A percentile compares a stretch with the other conserved stretches of the same genome.
Evolutionary conservation across 2,797 vertebrate genomes (phyloP).

Genomic region (Poeciliopsis presidionis): DNA sequence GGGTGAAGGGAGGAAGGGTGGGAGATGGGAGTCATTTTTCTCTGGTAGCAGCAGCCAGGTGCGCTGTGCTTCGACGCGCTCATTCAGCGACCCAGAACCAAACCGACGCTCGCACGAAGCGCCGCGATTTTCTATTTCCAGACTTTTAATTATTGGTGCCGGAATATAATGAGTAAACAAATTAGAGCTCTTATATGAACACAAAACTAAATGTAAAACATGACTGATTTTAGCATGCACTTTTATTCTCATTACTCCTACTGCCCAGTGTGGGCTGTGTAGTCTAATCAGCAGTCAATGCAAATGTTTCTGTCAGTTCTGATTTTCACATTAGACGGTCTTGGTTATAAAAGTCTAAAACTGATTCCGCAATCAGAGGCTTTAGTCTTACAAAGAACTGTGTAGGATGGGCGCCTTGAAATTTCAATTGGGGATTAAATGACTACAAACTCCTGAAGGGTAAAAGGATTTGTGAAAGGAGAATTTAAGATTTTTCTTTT

Average conservation of each 20-base stretch:
- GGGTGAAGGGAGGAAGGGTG: slow-evolving; percentile 58
- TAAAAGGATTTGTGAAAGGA: neutral
- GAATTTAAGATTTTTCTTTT: neutral
- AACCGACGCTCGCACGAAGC: slow-evolving; percentile 1
- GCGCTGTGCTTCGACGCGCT: neutral
- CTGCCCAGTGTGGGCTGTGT: slow-evolving; percentile 17
- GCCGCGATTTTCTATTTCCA: neutral
- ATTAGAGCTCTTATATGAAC: neutral
- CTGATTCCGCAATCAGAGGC: slow-evolving; percentile 54
- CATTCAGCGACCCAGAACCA: slow-evolving; percentile 14
- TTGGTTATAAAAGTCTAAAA: slow-evolving; percentile 65
- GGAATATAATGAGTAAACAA: neutral
- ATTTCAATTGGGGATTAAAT: slow-evolving; percentile 13
- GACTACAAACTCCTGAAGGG: slow-evolving; percentile 2
- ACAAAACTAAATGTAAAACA: slow-evolving; percentile 5
- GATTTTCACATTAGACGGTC: slow-evolving; percentile 61
- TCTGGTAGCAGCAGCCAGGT: slow-evolving; percentile 43
- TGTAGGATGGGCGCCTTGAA: slow-evolving; percentile 4
- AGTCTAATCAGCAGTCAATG: slow-evolving; percentile 33
- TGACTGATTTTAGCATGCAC: neutral
- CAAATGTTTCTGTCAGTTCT: slow-evolving; percentile 66
- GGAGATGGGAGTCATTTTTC: slow-evolving; percentile 64
- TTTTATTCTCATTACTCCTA: slow-evolving; percentile 4
- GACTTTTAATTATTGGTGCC: neutral
- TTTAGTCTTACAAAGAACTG: slow-evolving; percentile 16